Evolutionary conservation across 2,888 invertebrate genomes (phyloP).

Genomic region (Drosophila buzzatii): DNA sequence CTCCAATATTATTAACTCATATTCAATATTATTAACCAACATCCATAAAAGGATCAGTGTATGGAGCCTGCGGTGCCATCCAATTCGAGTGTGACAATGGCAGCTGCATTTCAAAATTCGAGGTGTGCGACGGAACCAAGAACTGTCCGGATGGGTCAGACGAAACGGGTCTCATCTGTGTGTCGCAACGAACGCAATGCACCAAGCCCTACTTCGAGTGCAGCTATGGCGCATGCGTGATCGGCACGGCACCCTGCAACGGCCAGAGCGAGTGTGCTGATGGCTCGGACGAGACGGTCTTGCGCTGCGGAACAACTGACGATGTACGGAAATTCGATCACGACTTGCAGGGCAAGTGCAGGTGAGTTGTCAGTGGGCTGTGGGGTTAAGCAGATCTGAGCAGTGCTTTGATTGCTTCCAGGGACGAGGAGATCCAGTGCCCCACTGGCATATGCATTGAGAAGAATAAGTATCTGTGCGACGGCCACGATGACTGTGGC

Average conservation of each 20-base stretch:
- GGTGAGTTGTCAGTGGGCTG: slow-evolving; percentile 40
- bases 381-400: not conserved
- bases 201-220: slow-evolving; percentile 82
- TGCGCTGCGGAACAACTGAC: slow-evolving; percentile 59
- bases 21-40: no score
- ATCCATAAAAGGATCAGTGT: slow-evolving; percentile 1
- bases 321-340: slow-evolving; percentile 35
- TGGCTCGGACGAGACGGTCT: slow-evolving; percentile 65
- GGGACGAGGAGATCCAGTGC: slow-evolving; percentile 62
- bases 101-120: slow-evolving; percentile 70
- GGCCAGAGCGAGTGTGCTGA: slow-evolving; percentile 55
- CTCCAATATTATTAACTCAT: no score
- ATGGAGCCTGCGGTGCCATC: slow-evolving; percentile 48
- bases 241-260: slow-evolving; percentile 69
- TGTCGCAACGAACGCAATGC: slow-evolving; percentile 64
- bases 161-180: slow-evolving; percentile 76
- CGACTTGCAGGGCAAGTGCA: slow-evolving; percentile 52
- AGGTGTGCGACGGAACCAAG: slow-evolving; percentile 73
- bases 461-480: slow-evolving; percentile 49
- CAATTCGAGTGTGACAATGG: slow-evolving; percentile 79
- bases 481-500: slow-evolving; percentile 67
- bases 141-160: slow-evolving; percentile 82
- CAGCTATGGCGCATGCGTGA: slow-evolving; percentile 80
- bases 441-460: slow-evolving; percentile 69
- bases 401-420: slow-evolving; percentile 14